Conservation (phyloP, 2,113 vertebrate genomes). For the Tympanuchus pallidicinctus region DNA sequence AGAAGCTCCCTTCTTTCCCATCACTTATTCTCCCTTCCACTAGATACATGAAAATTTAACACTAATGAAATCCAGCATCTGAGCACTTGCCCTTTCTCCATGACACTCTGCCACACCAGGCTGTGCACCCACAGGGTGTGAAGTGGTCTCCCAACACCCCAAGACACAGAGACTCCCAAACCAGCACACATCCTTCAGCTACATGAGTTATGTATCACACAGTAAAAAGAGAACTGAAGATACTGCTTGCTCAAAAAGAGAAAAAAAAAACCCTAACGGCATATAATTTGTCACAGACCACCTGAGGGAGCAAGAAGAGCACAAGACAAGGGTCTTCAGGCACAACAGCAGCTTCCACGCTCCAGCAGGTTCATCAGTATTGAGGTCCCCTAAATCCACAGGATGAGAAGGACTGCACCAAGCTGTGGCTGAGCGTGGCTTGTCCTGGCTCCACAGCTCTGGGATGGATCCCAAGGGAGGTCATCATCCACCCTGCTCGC, state of each 20-base stretch:
- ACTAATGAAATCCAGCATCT: not conserved
- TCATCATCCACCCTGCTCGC: not conserved
- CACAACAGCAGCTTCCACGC: not conserved
- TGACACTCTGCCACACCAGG: not conserved
- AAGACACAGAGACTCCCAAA: not conserved
- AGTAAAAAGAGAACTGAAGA: too few relatives aligned
- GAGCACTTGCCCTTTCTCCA: not conserved
- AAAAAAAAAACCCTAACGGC: too few relatives aligned
- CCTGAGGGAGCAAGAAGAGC: not conserved
- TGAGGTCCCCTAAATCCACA: not conserved
- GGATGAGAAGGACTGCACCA: not conserved
- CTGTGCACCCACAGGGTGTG: not conserved
- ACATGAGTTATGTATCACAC: not conserved
- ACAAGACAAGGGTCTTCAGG: not conserved
- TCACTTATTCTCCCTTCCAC: not conserved
- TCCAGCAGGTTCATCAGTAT: too few relatives aligned
- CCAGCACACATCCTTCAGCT: not conserved
- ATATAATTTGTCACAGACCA: too few relatives aligned
- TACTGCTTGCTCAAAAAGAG: too few relatives aligned
- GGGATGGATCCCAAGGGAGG: not conserved
- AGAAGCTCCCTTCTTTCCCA: not conserved
- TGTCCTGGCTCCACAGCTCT: not conserved
- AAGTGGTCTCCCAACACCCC: not conserved
- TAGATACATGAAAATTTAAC: not conserved
- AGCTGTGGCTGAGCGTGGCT: fast-evolving